A percentile compares a stretch with the other conserved stretches of the same genome.
Evolutionary conservation across 2,888 invertebrate species (phyloP).

Genomic region (Sipha maydis): DNA sequence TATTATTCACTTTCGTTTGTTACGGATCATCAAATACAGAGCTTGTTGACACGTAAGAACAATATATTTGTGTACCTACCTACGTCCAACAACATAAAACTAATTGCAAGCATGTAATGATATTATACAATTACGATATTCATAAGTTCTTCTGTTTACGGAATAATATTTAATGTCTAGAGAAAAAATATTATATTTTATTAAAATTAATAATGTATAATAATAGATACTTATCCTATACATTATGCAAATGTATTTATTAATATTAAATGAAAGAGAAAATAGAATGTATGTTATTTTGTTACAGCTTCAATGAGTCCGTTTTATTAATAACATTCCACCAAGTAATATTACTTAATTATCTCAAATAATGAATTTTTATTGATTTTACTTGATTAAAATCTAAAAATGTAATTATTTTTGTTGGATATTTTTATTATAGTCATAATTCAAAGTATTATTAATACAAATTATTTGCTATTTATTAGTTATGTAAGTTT

Average conservation of each 20-base stretch:
- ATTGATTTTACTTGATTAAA: constrained; percentile 1
- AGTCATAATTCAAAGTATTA: constrained; percentile 10
- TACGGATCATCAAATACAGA: not conserved
- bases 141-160: not conserved
- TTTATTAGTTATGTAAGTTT: constrained; percentile 20
- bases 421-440: constrained; percentile 26
- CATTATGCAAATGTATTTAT: not conserved
- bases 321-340: constrained; percentile 44
- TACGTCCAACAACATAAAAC: not conserved
- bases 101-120: not conserved
- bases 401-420: constrained; percentile 8
- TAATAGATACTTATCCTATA: constrained; percentile 10
- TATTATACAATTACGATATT: not conserved
- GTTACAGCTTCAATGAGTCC: not conserved
- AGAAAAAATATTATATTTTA: not conserved
- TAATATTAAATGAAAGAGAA: not conserved
- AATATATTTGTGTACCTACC: not conserved
- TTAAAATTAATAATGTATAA: constrained; percentile 18
- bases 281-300: not conserved
- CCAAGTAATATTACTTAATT: constrained; percentile 47
- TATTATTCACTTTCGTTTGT: constrained; percentile 13
- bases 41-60: not conserved
- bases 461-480: constrained; percentile 29
- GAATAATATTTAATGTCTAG: not conserved
- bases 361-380: constrained; percentile 23